Evolutionary conservation across 2,113 vertebrate genomes (phyloP), one percentile per base, ranked within the genome.

Genomic region (Phyllostomus hastatus): DNA sequence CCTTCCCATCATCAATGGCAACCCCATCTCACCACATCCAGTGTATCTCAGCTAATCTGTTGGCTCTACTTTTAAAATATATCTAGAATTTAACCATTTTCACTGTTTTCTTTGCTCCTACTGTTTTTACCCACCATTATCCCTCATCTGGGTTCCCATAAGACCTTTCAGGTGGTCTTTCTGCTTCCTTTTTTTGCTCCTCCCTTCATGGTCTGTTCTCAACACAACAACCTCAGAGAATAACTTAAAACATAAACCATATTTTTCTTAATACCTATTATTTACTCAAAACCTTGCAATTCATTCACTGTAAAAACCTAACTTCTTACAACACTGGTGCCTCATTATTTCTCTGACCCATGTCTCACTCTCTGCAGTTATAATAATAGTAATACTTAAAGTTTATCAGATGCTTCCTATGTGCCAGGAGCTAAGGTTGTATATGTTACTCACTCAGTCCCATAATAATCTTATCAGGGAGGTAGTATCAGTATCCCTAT

Each of bases 1-100:
- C 54, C 43, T 50, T 3, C 26, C 64, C 9, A 1, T 15, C 59
- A 38, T 14, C 7, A 52, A 28, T 9, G 75, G 24, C 31, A 82
- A 7, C 20, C 22, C 6, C 48, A 1, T 8, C 14, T 2, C 48
- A 15, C 28, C 15, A 3, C 19, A 2, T 52, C 9, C 2, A 41
- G 64, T 26, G 48, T 41, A 7, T 17, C 11, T 17, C 9, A 54
- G 35, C 33, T n/a, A 20, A 22, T 24, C 61, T 50, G 8, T 81
- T n/a, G 38, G 10, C 50, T 76, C 14, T 15, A 28, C 33, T 31
- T 28, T 54, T 26, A 78, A 90, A 82, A 66, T 41, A 43, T 24
- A 41, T 7, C 16, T 1, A 5, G 35, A 41, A 76, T 76, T 70
- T 22, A 43, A 66, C 1, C n/a, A 19, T 24, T 61, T 59, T 19